Percentiles rank a stretch among this genome's conserved stretches.
These are phyloP conservation scores for Idaea dimidiata DNA, from an alignment of 2,888 invertebrate species.

Conservation along the genomic window DNA sequence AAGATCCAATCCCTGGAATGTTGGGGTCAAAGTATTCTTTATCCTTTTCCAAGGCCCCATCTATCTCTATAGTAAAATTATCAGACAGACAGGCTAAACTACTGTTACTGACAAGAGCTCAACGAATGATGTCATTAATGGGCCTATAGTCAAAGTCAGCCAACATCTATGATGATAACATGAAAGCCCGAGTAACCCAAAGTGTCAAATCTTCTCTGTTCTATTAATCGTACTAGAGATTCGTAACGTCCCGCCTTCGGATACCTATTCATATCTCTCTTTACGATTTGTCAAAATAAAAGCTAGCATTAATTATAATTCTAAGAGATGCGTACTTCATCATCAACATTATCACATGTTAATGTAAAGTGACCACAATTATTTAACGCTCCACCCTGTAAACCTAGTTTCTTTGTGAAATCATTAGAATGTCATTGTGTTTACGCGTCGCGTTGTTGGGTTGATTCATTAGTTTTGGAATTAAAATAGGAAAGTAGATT, in stretches of 20 bases:
- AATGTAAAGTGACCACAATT: constrained; percentile 16
- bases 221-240: constrained; percentile 13
- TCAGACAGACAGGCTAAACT: too few relatives aligned
- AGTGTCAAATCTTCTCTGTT: background rate
- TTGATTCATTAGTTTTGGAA: constrained; percentile 13
- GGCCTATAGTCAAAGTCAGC: too few relatives aligned
- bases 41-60: too few relatives aligned
- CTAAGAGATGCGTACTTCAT: constrained; percentile 13
- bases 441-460: constrained; percentile 13
- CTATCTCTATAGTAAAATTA: too few relatives aligned
- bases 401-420: constrained; percentile 21
- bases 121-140: too few relatives aligned
- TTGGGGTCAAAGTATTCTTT: too few relatives aligned
- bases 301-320: constrained; percentile 30
- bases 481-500: constrained; percentile 9
- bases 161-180: background rate
- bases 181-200: background rate
- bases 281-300: constrained; percentile 47
- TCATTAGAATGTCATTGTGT: constrained; percentile 14
- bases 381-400: constrained; percentile 26
- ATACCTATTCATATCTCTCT: constrained; percentile 28
- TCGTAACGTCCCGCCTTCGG: too few relatives aligned
- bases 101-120: too few relatives aligned
- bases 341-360: constrained; percentile 19
- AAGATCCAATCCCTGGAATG: too few relatives aligned